Evolutionary conservation across 2,888 invertebrate species (phyloP).

Genomic region (Bruchidius siliquastri): DNA sequence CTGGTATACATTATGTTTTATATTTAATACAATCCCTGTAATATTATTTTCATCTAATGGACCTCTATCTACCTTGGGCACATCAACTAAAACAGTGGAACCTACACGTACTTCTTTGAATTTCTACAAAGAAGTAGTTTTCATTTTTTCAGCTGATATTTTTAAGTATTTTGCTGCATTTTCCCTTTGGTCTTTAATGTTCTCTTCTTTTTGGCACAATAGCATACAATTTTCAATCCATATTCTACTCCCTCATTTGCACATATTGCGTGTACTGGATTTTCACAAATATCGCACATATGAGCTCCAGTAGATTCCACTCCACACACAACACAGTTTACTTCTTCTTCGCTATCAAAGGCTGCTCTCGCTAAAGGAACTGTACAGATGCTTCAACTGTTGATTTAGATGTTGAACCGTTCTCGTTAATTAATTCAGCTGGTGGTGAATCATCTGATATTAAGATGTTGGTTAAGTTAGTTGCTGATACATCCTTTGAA

Average conservation of each 20-base stretch:
- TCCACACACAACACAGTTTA: constrained; percentile 4
- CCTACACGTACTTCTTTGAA: constrained; percentile 1
- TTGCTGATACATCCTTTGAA: neutral
- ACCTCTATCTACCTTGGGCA: constrained; percentile 4
- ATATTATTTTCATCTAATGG: constrained; percentile 5
- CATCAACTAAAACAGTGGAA: constrained; percentile 3
- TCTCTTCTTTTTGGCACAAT: constrained; percentile 6
- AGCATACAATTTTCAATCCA: constrained; percentile 7
- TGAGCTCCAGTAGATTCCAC: constrained; percentile 3
- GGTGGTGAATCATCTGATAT: neutral
- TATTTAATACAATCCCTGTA: constrained; percentile 6
- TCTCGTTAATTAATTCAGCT: constrained; percentile 3
- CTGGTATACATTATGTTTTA: constrained; percentile 9
- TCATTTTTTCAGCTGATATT: constrained; percentile 7
- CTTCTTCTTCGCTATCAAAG: neutral
- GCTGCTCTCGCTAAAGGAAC: neutral
- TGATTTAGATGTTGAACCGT: constrained; percentile 11
- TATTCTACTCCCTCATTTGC: constrained; percentile 2
- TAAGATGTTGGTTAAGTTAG: neutral
- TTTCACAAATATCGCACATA: constrained; percentile 5
- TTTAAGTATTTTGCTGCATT: constrained; percentile 4
- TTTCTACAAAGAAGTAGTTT: neutral
- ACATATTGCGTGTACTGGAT: constrained; percentile 5
- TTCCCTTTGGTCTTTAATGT: constrained; percentile 4
- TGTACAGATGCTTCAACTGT: neutral